phyloP scores from a whole-genome alignment of 1,140 invertebrate genomes.

The Pentalonia nigronervosa region DNA sequence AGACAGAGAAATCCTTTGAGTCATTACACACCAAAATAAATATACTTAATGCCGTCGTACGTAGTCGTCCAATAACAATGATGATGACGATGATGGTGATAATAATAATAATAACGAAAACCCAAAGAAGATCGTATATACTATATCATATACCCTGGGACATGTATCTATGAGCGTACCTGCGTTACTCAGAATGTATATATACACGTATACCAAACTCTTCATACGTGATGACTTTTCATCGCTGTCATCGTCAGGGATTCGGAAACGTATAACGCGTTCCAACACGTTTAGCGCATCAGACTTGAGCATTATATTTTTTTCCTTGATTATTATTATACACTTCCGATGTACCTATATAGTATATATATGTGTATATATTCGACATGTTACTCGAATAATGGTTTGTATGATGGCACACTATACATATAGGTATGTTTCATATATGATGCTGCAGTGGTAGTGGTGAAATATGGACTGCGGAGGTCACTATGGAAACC shows the following conservation, averaged over 20 bases:
- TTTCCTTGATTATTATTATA: not conserved
- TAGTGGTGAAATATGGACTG: not conserved
- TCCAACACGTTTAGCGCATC: not conserved
- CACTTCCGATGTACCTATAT: not conserved
- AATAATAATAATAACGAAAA: not conserved
- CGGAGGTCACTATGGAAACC: not conserved
- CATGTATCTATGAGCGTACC: no score
- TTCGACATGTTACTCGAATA: not conserved
- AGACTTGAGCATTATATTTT: not conserved
- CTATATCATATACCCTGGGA: not conserved
- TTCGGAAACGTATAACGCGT: conserved; percentile 21
- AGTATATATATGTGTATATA: not conserved
- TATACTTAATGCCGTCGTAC: not conserved
- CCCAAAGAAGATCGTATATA: not conserved
- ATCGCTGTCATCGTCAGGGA: not conserved
- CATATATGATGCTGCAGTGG: not conserved
- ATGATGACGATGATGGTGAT: not conserved
- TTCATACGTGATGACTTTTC: not conserved
- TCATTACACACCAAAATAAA: not conserved
- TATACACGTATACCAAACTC: not conserved
- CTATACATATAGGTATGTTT: not conserved
- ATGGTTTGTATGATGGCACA: not conserved
- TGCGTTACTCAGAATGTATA: no score
- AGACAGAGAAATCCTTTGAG: not conserved
- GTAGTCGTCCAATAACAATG: not conserved